phyloP scores from a whole-genome alignment of 2,797 vertebrate genomes.

The Pangasius macronema region DNA sequence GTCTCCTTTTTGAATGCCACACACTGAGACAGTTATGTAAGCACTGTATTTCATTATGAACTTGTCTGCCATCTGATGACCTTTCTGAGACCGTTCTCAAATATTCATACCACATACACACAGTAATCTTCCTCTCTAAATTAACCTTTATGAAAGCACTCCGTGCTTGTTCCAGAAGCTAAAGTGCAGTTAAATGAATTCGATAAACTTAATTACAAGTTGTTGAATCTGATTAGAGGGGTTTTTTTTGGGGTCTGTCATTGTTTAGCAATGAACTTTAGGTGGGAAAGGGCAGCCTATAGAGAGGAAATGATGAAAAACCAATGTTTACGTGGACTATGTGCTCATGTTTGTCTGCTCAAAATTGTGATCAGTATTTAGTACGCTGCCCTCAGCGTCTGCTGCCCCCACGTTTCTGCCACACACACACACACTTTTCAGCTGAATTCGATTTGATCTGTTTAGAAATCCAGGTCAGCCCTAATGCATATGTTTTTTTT shows the following conservation, averaged over 20 bases:
- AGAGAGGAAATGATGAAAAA: slow-evolving; percentile 2
- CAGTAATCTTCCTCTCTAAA: slow-evolving; percentile 56
- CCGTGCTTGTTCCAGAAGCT: slow-evolving; percentile 43
- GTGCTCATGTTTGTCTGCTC: background rate
- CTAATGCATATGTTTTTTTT: background rate
- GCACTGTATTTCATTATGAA: slow-evolving; percentile 54
- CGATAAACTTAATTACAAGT: slow-evolving; percentile 54
- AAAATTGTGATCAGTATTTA: background rate
- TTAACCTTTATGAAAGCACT: slow-evolving; percentile 53
- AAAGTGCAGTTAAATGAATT: slow-evolving; percentile 51
- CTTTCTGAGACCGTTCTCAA: slow-evolving; percentile 40
- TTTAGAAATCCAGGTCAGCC: background rate
- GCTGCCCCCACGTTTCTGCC: background rate
- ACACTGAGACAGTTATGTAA: slow-evolving; percentile 29
- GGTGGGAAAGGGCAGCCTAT: background rate
- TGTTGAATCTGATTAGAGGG: slow-evolving; percentile 52
- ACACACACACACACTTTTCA: background rate
- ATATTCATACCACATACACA: slow-evolving; percentile 45
- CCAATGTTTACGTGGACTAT: background rate
- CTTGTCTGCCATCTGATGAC: slow-evolving; percentile 48
- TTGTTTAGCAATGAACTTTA: slow-evolving; percentile 41
- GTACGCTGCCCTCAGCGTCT: background rate
- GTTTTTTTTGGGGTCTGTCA: background rate
- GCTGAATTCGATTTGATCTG: background rate
- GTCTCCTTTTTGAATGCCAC: slow-evolving; percentile 35